Conservation (phyloP, 1,140 invertebrate species). For the Acyrthosiphon pisum region DNA sequence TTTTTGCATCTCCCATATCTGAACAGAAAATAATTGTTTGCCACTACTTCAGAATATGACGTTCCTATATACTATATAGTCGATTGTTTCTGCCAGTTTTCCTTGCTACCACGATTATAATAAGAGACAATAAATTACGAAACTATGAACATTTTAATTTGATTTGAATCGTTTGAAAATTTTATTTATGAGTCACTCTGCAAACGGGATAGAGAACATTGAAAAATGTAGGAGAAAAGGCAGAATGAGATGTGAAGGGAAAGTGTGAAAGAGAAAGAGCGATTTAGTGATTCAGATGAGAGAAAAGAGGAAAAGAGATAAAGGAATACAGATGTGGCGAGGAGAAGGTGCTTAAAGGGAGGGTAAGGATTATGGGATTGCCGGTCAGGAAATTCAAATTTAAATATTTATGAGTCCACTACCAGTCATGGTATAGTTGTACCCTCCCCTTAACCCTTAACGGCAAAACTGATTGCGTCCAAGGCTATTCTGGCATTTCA, state of each 20-base stretch:
- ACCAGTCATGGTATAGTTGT: constrained; percentile 12
- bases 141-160: constrained; percentile 43
- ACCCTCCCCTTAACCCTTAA: constrained; percentile 23
- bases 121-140: constrained; percentile 13
- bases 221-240: neutral
- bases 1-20: neutral
- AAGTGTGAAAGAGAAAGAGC: neutral
- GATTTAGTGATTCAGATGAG: neutral
- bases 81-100: neutral
- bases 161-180: constrained; percentile 42
- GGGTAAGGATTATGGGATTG: constrained; percentile 51
- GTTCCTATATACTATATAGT: too few relatives aligned
- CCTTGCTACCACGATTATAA: neutral
- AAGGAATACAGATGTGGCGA: neutral
- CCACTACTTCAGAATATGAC: neutral
- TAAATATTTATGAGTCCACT: constrained; percentile 56
- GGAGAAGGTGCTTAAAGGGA: neutral
- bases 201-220: neutral
- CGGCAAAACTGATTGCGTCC: constrained; percentile 21
- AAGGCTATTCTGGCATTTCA: neutral
- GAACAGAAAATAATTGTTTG: neutral
- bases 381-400: constrained; percentile 56
- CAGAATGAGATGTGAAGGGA: neutral
- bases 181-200: constrained; percentile 35
- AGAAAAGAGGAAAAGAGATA: neutral